Percentiles rank a stretch among this genome's conserved stretches.
Evolutionary conservation across 2,888 invertebrate genomes (phyloP).

Genomic region (Chloroclystis v-ata): DNA sequence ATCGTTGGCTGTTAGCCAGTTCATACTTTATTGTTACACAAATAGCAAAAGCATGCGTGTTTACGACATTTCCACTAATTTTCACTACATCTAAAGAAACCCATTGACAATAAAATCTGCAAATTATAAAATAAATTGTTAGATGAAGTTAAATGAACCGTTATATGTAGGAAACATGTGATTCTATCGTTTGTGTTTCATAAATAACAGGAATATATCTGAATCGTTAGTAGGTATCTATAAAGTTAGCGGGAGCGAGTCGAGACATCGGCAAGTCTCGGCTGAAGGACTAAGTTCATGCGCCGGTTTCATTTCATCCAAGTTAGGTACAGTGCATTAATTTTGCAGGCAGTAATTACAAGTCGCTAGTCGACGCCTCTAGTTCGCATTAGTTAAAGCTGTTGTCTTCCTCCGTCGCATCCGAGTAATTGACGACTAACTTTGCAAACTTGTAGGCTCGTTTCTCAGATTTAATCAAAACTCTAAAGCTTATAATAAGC

Average conservation of each 20-base stretch:
- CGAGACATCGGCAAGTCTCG: conserved; percentile 33
- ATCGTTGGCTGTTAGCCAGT: conserved; percentile 64
- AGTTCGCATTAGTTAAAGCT: conserved; percentile 69
- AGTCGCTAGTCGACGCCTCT: conserved; percentile 66
- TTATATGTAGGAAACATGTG: conserved; percentile 29
- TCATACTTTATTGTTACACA: conserved; percentile 73
- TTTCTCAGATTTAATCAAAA: conserved; percentile 62
- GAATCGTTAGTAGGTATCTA: conserved; percentile 43
- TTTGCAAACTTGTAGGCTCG: conserved; percentile 59
- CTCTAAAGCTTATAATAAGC: conserved; percentile 33
- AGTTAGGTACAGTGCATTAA: conserved; percentile 75
- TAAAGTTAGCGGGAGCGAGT: conserved; percentile 43
- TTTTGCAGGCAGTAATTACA: conserved; percentile 76
- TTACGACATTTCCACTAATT: conserved; percentile 64
- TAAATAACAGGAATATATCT: conserved; percentile 41
- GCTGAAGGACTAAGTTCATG: conserved; percentile 53
- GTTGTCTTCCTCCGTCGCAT: conserved; percentile 58
- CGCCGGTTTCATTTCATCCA: conserved; percentile 72
- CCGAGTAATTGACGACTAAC: conserved; percentile 62
- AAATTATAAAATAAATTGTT: conserved; percentile 34
- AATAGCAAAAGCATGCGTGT: conserved; percentile 63
- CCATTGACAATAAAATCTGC: conserved; percentile 46
- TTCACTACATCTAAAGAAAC: conserved; percentile 53
- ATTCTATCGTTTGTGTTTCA: conserved; percentile 31
- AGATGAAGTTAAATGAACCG: conserved; percentile 29